Evolutionary conservation across 1,140 invertebrate species (phyloP).

Genomic region (Pantala flavescens): DNA sequence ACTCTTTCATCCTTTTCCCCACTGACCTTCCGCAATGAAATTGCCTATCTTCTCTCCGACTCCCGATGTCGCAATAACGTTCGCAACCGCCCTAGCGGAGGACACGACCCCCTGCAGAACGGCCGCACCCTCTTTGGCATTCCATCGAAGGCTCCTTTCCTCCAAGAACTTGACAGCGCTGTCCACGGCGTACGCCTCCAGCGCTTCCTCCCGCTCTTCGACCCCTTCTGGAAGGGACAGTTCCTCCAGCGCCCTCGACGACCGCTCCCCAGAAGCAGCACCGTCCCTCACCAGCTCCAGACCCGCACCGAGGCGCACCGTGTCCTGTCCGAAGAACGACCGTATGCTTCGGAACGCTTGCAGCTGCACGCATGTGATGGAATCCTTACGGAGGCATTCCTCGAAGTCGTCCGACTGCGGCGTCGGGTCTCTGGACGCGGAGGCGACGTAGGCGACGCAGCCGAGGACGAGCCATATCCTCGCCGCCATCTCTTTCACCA

Average conservation of each 20-base stretch:
- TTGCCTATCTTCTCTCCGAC: slow-evolving; percentile 42
- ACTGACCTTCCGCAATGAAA: slow-evolving; percentile 46
- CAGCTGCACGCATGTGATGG: slow-evolving; percentile 53
- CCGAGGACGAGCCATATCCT: slow-evolving; percentile 25
- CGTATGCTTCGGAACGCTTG: slow-evolving; percentile 46
- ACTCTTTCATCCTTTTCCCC: neutral
- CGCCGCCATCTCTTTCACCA: slow-evolving; percentile 15
- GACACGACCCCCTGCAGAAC: slow-evolving; percentile 36
- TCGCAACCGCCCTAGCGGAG: slow-evolving; percentile 40
- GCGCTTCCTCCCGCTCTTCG: slow-evolving; percentile 42
- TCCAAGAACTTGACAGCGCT: slow-evolving; percentile 44
- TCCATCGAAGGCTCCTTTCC: slow-evolving; percentile 43
- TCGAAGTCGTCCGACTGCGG: slow-evolving; percentile 30
- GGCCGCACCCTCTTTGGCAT: slow-evolving; percentile 34
- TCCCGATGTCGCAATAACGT: slow-evolving; percentile 34
- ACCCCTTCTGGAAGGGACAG: slow-evolving; percentile 38
- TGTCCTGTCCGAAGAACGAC: slow-evolving; percentile 49
- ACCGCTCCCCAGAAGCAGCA: slow-evolving; percentile 25
- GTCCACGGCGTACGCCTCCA: slow-evolving; percentile 47
- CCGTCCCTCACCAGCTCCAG: slow-evolving; percentile 42
- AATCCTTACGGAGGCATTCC: slow-evolving; percentile 50
- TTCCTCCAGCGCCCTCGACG: slow-evolving; percentile 38
- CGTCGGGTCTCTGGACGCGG: slow-evolving; percentile 13
- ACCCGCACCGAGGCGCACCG: slow-evolving; percentile 44
- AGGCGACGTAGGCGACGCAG: slow-evolving; percentile 22